Percentiles rank a stretch among this genome's conserved stretches.
These are phyloP conservation scores for Oligia fasciuncula DNA, from an alignment of 2,888 invertebrate species.

Conservation along the genomic window DNA sequence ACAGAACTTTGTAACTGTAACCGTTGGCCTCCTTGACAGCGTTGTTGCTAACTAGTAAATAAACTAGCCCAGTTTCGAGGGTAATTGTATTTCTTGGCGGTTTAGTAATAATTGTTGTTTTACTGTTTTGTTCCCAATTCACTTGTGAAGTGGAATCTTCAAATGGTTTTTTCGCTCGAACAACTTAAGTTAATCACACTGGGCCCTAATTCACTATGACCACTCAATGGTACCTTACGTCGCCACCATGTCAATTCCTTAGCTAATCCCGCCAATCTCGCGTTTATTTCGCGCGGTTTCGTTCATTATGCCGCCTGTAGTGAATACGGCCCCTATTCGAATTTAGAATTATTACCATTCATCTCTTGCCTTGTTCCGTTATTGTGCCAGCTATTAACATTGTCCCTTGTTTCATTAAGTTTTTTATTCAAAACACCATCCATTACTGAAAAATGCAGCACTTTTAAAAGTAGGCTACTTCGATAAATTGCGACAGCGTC, in stretches of 20 bases:
- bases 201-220: background rate
- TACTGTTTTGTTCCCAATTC: slow-evolving; percentile 44
- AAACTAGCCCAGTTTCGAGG: slow-evolving; percentile 56
- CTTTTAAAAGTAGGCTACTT: slow-evolving; percentile 11
- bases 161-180: slow-evolving; percentile 2
- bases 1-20: slow-evolving; percentile 57
- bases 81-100: slow-evolving; percentile 53
- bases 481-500: slow-evolving; percentile 30
- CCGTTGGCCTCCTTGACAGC: slow-evolving; percentile 49
- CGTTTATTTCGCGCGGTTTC: background rate
- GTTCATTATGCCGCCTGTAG: background rate
- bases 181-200: too few species aligned
- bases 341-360: background rate
- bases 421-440: background rate
- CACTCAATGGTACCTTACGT: background rate
- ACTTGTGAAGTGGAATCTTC: slow-evolving; percentile 8
- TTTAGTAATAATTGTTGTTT: slow-evolving; percentile 51
- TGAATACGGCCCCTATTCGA: background rate
- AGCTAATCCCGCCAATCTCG: background rate
- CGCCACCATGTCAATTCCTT: background rate
- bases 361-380: background rate
- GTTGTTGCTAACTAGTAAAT: slow-evolving; percentile 58
- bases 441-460: background rate
- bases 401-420: background rate
- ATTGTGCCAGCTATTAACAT: background rate